Base-by-base conservation (phyloP, 2,113 vertebrate genomes). In the Muntiacus reevesi region DNA sequence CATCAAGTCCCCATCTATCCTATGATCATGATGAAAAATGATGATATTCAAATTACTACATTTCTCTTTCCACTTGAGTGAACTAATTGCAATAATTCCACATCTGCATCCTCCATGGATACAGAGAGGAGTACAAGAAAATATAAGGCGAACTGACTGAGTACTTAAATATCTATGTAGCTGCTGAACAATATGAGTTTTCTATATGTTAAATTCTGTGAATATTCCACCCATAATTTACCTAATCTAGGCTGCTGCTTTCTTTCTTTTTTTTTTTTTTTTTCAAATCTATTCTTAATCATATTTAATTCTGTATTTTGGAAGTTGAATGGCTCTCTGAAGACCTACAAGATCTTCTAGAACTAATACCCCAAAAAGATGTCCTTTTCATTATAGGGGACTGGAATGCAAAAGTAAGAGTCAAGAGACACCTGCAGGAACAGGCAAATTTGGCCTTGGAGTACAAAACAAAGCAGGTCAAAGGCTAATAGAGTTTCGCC, bases 1-100 rank as follows among this genome's bases (percentile, higher is more conserved):
- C 30, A 81, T 96, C 54, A 94, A 54, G 25, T 87, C 13, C 0
- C 87, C 89, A 76, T 93, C 83, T 52, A 52, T 28, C 85, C 60
- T 97, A 89, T 6, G 33, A 60, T 67, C 76, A 84, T 91, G 67
- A 96, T 90, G 94, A 86, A 95, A 67, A 87, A 85, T 94, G 82
- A 89, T 97, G 87, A 98, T 96, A 83, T 78, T 97, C 83, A 93
- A 96, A 96, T 60, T 94, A 87, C 90, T 97, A 79, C 2, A 52
- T 83, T 98, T 84, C 43, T 57, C 52, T 96, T 76, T 30, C 85
- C 91, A 89, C 86, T 62, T 11, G 14, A 89, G 87, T 16, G 79
- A 71, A 67, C 86, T 97, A 95, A 83, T 93, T 97, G 88, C 91
- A 96, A 97, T 50, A 78, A 96, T 90, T 76, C 82, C 64, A 89